Percentiles rank a stretch among this genome's conserved stretches.
phyloP scores from a whole-genome alignment of 64 coral and sea anemone species.

The Porites lutea region DNA sequence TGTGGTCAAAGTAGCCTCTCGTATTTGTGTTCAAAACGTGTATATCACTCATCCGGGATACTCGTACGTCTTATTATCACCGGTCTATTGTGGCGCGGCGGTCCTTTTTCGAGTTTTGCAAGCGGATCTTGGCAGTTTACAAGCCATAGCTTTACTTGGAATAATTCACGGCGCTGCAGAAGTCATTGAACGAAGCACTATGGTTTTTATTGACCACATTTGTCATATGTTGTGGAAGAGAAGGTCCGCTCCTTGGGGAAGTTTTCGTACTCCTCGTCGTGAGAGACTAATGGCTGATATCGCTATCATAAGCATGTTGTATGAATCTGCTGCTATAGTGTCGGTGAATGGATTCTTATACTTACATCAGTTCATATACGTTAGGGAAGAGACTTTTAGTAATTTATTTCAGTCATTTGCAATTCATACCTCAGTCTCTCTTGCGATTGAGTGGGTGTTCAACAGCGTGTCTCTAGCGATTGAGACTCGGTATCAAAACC shows the following conservation, averaged over 20 bases:
- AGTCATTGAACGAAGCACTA: conserved; percentile 3
- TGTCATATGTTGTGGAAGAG: neutral
- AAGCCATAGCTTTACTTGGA: conserved; percentile 23
- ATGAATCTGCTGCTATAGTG: neutral
- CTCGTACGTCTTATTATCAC: neutral
- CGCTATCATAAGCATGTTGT: no score
- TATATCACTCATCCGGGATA: conserved; percentile 7
- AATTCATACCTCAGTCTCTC: neutral
- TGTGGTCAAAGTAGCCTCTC: neutral
- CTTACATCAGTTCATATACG: no score
- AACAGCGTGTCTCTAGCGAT: neutral
- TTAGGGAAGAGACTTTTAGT: neutral
- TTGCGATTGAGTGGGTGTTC: neutral
- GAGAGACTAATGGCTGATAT: conserved; percentile 26
- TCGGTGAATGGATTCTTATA: neutral
- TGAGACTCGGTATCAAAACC: conserved; percentile 4
- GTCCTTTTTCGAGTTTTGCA: conserved; percentile 7
- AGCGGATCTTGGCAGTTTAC: conserved; percentile 9
- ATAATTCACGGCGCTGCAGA: conserved; percentile 24
- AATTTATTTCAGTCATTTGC: neutral
- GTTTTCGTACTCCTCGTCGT: conserved; percentile 7
- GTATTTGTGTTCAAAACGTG: neutral
- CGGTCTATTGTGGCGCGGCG: neutral
- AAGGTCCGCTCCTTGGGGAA: neutral
- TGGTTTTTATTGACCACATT: conserved; percentile 1